Base-by-base conservation (phyloP, 2,797 vertebrate species). In the Champsocephalus gunnari region DNA sequence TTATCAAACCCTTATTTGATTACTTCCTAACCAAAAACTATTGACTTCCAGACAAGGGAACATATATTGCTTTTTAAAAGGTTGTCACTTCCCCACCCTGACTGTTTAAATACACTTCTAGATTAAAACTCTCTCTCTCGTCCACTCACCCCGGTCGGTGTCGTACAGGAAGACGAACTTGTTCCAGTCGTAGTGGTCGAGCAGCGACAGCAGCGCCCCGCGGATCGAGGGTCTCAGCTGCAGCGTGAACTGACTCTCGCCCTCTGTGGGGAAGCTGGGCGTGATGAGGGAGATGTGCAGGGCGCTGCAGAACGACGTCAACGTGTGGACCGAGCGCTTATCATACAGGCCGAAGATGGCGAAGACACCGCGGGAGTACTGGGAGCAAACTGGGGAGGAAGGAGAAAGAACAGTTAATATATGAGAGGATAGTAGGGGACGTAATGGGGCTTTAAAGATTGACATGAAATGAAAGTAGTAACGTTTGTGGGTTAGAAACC, bases 331-430 rank as follows among this genome's bases (percentile, higher is more conserved):
- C 2, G 97, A 98, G 91, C 97, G 96, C 94, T 98, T 98, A 86
- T 99, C 97, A 64, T 99, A 99, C 71, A 99, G 96, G 94, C 97
- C 97, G 91, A 99, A 99, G 92, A 99, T 99, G 93, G 97, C 97
- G 88, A 98, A 99, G 89, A 99, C 97, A 90, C 97, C 97, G 82
- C 97, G 96, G 71, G 97, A 98, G 89, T 98, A 99, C 92, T 99
- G 94, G 12, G 93, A 94, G 77, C 93, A 95, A 79, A 94, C 93
- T 94, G 89, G 0, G 51, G 73, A 51, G 9, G 54, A 28, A 45
- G 68, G 32, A 9, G 47, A 3, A n/a, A 43, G n/a, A 48, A 32
- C 16, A 2, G 19, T 67, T 1, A 11, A 24, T 49, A 16, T 9
- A 53, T 14, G 43, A 14, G 34, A 49, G 5, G 34, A 38, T 7